These are phyloP conservation scores for Drosophila yakuba DNA, from an alignment of 1,140 invertebrate species.

Conservation along the genomic window DNA sequence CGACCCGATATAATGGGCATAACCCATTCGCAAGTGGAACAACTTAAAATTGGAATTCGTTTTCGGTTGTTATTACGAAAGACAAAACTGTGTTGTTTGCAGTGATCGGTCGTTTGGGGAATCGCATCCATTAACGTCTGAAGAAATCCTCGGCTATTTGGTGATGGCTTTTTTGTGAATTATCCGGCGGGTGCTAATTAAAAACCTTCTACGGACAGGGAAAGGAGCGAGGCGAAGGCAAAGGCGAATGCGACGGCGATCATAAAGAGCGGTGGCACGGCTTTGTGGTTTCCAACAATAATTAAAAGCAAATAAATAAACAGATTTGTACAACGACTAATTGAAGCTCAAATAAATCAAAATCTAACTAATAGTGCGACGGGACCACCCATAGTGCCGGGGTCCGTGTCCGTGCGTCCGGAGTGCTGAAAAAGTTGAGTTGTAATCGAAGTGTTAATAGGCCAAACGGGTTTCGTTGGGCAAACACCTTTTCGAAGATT, in stretches of 20 bases:
- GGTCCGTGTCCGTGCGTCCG: slow-evolving; percentile 28
- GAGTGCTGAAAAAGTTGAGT: slow-evolving; percentile 59
- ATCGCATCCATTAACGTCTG: slow-evolving; percentile 61
- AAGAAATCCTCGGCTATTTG: slow-evolving; percentile 54
- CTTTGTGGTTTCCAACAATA: slow-evolving; percentile 77
- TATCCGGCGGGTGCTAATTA: slow-evolving; percentile 79
- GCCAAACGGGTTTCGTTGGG: slow-evolving; percentile 73
- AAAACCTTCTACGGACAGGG: slow-evolving; percentile 69
- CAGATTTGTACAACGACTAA: slow-evolving; percentile 82
- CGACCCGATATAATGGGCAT: slow-evolving; percentile 2
- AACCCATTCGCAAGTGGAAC: slow-evolving; percentile 12
- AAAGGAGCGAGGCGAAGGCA: slow-evolving; percentile 14
- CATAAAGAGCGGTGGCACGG: slow-evolving; percentile 56
- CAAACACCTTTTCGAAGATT: slow-evolving; percentile 22
- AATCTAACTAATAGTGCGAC: slow-evolving; percentile 78
- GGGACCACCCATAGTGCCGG: slow-evolving; percentile 70
- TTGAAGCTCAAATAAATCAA: slow-evolving; percentile 83
- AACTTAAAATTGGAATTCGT: slow-evolving; percentile 1
- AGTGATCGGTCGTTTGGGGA: slow-evolving; percentile 5
- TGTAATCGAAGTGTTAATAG: slow-evolving; percentile 83
- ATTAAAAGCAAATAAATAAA: slow-evolving; percentile 84
- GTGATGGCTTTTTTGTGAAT: slow-evolving; percentile 61
- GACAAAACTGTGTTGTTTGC: slow-evolving; percentile 43
- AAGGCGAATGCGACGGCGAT: slow-evolving; percentile 1
- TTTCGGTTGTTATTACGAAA: slow-evolving; percentile 21